phyloP scores from a whole-genome alignment of 2,113 vertebrate species.

The Dendrocopos noguchii region DNA sequence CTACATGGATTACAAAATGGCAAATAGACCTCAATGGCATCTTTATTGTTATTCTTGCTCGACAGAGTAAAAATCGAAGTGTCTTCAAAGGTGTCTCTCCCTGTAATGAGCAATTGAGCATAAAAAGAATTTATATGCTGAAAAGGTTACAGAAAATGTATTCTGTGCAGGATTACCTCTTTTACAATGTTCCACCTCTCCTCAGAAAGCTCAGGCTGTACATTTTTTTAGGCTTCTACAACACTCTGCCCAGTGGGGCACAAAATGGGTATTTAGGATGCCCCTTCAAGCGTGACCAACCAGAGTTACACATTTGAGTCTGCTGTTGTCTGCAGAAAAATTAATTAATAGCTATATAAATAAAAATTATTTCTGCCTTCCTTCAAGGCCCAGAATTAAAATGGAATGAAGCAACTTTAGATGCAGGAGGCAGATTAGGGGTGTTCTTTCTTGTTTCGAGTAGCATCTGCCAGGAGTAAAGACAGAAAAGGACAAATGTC shows the following conservation, averaged over 20 bases:
- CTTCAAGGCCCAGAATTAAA: background rate
- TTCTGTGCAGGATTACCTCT: background rate
- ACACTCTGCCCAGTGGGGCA: background rate
- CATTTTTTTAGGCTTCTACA: background rate
- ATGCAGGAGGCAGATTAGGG: background rate
- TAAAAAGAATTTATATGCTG: background rate
- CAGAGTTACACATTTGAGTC: background rate
- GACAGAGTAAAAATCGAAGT: background rate
- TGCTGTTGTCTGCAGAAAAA: background rate
- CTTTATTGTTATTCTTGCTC: slow-evolving; percentile 25
- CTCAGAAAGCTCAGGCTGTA: background rate
- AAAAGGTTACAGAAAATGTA: background rate
- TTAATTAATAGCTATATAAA: background rate
- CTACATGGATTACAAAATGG: background rate
- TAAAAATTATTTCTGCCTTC: background rate
- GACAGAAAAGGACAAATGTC: background rate
- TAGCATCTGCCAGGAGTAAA: background rate
- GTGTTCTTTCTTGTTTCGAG: background rate
- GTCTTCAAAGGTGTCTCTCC: slow-evolving; percentile 9
- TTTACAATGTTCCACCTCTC: background rate
- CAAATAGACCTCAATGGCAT: background rate
- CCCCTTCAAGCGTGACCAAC: background rate
- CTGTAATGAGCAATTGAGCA: background rate
- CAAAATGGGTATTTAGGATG: background rate
- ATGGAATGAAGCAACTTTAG: background rate